Percentiles rank a stretch among this genome's conserved stretches.
Conservation (phyloP, 2,797 vertebrate species). For the Propithecus perrieri region DNA sequence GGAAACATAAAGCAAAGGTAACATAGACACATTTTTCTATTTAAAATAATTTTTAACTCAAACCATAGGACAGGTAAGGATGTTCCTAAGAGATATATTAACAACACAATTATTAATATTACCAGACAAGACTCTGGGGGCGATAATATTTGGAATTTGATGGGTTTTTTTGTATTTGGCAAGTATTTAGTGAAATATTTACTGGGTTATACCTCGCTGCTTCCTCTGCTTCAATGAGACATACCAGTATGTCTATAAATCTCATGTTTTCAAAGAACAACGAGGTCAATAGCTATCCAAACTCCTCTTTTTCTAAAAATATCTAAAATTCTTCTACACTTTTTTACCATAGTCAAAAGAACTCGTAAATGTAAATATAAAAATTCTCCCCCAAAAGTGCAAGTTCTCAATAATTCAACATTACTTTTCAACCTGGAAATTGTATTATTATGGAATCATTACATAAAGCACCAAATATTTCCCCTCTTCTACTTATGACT, state of each 20-base stretch:
- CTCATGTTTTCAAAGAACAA: conserved; percentile 63
- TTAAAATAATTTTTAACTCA: conserved; percentile 47
- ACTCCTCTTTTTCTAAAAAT: conserved; percentile 54
- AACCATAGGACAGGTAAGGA: background rate
- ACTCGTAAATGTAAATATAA: background rate
- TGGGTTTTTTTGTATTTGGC: background rate
- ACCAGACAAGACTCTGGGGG: conserved; percentile 3
- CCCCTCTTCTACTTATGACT: conserved; percentile 34
- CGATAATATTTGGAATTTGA: conserved; percentile 21
- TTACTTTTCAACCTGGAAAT: conserved; percentile 47
- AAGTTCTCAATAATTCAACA: background rate
- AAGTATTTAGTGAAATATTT: conserved; percentile 54
- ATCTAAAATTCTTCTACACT: background rate
- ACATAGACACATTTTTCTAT: background rate
- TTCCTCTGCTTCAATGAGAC: conserved; percentile 47
- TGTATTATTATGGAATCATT: conserved; percentile 37
- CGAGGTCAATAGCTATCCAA: conserved; percentile 22
- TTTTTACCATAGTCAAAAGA: conserved; percentile 18
- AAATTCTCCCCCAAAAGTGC: background rate
- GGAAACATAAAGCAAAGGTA: conserved; percentile 33
- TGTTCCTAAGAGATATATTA: conserved; percentile 13
- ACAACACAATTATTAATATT: background rate
- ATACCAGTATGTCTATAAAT: conserved; percentile 43
- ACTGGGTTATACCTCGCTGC: conserved; percentile 22
- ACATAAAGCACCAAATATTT: conserved; percentile 37